Conservation (phyloP, 1,140 invertebrate species). For the Papilio polytes region DNA sequence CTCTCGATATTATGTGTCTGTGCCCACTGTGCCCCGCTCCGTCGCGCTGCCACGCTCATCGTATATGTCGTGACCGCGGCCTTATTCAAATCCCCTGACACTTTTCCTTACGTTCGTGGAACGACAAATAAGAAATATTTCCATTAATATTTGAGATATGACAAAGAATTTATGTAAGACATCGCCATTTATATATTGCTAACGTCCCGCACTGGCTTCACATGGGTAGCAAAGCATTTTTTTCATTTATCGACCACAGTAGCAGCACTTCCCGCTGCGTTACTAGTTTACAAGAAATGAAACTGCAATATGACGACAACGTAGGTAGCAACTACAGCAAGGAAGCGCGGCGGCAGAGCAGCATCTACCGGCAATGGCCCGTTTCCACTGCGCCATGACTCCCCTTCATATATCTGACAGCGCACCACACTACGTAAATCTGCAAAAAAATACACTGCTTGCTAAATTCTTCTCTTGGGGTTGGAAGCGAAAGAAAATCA, state of each 20-base stretch:
- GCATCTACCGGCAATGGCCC: background rate
- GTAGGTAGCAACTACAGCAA: background rate
- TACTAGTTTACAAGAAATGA: background rate
- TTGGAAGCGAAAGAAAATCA: no score
- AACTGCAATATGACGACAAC: background rate
- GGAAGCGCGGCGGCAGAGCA: background rate
- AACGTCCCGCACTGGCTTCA: background rate
- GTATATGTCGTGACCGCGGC: no score
- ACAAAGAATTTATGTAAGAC: background rate
- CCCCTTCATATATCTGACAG: background rate
- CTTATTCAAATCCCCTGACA: conserved; percentile 13
- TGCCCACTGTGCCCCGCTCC: no score
- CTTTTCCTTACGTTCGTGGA: background rate
- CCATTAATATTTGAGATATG: background rate
- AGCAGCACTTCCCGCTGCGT: background rate
- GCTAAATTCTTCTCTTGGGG: no score
- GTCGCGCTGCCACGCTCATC: no score
- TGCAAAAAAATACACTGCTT: background rate
- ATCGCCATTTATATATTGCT: background rate
- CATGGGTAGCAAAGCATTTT: background rate
- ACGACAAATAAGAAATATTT: background rate
- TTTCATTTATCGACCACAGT: background rate
- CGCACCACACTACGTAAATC: background rate
- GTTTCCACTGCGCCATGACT: background rate
- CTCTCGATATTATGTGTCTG: no score